Percentiles rank a stretch among this genome's conserved stretches.
These are phyloP conservation scores for Rostratula benghalensis DNA, from an alignment of 2,113 vertebrate species.

Conservation along the genomic window DNA sequence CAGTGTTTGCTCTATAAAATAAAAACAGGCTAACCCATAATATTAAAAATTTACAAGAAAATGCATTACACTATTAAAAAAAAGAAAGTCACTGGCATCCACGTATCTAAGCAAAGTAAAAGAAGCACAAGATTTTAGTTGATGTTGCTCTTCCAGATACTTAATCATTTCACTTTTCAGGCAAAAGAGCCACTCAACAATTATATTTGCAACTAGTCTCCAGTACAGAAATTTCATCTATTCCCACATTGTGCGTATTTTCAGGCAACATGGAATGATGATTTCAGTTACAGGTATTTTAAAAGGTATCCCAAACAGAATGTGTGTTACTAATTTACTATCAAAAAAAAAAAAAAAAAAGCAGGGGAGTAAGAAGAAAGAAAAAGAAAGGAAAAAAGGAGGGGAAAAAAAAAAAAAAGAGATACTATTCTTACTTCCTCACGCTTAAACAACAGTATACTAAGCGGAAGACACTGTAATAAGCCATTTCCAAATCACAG, in stretches of 20 bases:
- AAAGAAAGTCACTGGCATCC: neutral
- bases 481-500: neutral
- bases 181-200: neutral
- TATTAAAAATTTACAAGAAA: conserved; percentile 15
- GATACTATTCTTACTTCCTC: neutral
- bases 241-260: neutral
- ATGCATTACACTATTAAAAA: neutral
- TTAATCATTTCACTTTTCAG: neutral
- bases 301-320: neutral
- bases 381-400: neutral
- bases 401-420: too few relatives aligned
- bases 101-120: neutral
- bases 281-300: neutral
- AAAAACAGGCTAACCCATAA: neutral
- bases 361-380: too few relatives aligned
- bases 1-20: neutral
- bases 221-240: neutral
- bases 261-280: neutral
- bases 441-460: neutral
- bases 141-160: neutral
- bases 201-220: neutral
- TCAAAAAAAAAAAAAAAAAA: too few relatives aligned
- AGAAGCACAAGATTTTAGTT: neutral
- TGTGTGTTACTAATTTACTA: neutral
- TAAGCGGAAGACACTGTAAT: neutral